These are phyloP conservation scores for Pomatorhinus ruficollis DNA, from an alignment of 2,113 vertebrate genomes.

Conservation along the genomic window DNA sequence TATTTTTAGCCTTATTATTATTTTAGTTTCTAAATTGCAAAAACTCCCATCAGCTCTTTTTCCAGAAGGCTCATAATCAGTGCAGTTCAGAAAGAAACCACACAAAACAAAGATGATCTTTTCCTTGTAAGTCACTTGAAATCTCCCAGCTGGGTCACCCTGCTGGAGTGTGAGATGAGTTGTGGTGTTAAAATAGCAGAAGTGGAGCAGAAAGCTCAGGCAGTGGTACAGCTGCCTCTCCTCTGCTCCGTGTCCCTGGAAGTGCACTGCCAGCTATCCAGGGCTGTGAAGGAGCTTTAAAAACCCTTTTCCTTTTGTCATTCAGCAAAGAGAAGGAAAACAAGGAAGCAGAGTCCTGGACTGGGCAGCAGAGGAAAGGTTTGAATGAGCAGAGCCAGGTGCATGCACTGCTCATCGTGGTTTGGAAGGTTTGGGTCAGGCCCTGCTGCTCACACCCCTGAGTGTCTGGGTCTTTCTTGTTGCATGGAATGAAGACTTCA, in stretches of 20 bases:
- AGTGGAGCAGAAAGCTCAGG: not conserved
- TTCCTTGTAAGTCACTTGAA: not conserved
- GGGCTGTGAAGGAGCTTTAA: not conserved
- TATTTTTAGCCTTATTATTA: not conserved
- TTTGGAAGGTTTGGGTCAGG: not conserved
- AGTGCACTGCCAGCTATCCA: not conserved
- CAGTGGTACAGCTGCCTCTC: not conserved
- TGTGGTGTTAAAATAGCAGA: not conserved
- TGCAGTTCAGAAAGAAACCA: not conserved
- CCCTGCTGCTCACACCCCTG: not conserved
- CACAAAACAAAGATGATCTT: not conserved
- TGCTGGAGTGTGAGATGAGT: not conserved
- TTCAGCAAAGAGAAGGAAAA: not conserved
- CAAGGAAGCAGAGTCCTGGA: not conserved
- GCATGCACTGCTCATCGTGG: accelerated
- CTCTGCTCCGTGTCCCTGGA: not conserved
- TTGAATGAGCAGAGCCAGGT: not conserved
- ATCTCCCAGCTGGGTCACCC: not conserved
- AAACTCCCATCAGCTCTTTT: not conserved
- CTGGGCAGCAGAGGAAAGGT: accelerated
- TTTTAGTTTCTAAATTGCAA: not conserved
- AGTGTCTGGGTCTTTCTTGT: too few species aligned
- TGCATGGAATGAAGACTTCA: not conserved
- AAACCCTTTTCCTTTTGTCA: not conserved
- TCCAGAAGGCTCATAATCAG: not conserved